Evolutionary conservation across 2,797 vertebrate species (phyloP).

Genomic region (Kryptopterus vitreolus): DNA sequence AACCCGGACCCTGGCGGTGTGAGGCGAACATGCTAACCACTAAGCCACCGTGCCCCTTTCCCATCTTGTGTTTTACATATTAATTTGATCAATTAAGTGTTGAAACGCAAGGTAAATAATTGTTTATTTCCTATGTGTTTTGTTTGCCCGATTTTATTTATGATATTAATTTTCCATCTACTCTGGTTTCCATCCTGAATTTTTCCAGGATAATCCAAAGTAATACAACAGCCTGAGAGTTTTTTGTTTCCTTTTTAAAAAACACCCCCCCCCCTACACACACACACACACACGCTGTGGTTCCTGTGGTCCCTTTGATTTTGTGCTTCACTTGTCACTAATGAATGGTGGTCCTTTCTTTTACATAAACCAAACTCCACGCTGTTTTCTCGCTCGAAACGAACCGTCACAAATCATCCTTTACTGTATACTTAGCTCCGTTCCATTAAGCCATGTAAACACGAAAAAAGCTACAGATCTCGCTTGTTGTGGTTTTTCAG

Average conservation of each 20-base stretch:
- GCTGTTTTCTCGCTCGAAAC: conserved; percentile 56
- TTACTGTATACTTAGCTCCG: conserved; percentile 53
- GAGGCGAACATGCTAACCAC: too few species aligned
- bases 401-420: conserved; percentile 51
- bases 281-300: too few species aligned
- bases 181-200: conserved; percentile 21
- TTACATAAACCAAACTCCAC: conserved; percentile 63
- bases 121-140: conserved; percentile 4
- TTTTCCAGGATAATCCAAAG: conserved; percentile 28
- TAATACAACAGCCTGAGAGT: background rate
- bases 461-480: conserved; percentile 57
- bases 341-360: conserved; percentile 60
- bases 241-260: conserved; percentile 26
- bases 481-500: conserved; percentile 69
- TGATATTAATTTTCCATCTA: background rate
- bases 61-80: background rate
- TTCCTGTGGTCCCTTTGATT: conserved; percentile 62
- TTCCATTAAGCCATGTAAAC: conserved; percentile 64
- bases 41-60: too few species aligned
- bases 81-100: background rate
- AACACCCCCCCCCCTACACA: too few species aligned
- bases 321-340: conserved; percentile 58
- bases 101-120: background rate
- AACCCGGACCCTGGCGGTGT: too few species aligned
- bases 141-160: background rate